Evolutionary conservation across 2,113 vertebrate species (phyloP).

Genomic region (Cavia porcellus): DNA sequence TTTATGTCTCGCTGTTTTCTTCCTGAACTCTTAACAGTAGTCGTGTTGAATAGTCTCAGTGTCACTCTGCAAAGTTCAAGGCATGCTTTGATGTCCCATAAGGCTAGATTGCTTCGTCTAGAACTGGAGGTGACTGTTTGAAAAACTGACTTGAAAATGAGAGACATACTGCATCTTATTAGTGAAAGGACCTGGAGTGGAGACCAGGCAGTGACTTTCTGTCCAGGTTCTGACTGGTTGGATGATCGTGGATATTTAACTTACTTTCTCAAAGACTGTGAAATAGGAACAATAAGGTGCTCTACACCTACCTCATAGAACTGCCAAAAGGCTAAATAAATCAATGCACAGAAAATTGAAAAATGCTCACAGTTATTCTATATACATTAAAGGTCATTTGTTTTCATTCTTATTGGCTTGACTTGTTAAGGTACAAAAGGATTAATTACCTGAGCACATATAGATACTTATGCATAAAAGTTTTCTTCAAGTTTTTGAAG

Average conservation of each 20-base stretch:
- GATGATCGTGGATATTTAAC: not conserved
- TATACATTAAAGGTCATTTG: not conserved
- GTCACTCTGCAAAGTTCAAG: not conserved
- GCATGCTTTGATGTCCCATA: not conserved
- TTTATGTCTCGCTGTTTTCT: not conserved
- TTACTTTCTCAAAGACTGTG: not conserved
- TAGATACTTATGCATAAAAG: not conserved
- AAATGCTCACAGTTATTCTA: not conserved
- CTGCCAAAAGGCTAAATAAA: not conserved
- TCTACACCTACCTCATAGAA: not conserved
- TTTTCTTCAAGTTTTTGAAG: not conserved
- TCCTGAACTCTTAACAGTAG: not conserved
- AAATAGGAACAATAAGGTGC: constrained; percentile 9
- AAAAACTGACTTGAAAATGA: constrained; percentile 16
- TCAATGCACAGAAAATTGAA: not conserved
- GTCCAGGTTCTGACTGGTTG: not conserved
- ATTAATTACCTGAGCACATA: not conserved
- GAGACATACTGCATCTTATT: not conserved
- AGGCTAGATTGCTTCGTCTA: not conserved
- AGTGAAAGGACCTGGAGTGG: not conserved
- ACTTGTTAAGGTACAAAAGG: constrained; percentile 3
- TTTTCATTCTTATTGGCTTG: constrained; percentile 53
- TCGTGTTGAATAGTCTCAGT: not conserved
- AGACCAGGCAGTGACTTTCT: not conserved
- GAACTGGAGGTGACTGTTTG: not conserved